Evolutionary conservation across 2,797 vertebrate species (phyloP), one percentile per base, ranked within the genome.

Genomic region (Perodicticus potto): DNA sequence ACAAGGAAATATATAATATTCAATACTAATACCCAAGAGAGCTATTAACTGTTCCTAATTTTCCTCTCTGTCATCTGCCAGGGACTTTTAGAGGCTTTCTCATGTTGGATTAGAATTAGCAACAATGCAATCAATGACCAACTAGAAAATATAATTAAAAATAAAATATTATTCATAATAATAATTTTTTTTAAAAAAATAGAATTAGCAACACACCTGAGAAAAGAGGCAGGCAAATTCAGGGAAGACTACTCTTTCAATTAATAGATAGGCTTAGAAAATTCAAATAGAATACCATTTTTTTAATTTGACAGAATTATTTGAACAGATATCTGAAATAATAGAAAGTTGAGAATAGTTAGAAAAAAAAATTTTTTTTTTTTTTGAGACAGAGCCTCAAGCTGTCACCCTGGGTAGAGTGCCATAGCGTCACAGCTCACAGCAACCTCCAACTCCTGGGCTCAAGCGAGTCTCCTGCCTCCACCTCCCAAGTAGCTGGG

Each of bases 241-340:
- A 1, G 23, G 13, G 73, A 65, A 78, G 34, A 45, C 13, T 25
- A 37, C 32, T 40, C 2, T 23, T 61, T 70, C 63, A 16, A 16
- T 59, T 7, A 34, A 13, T 0, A 2, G 23, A 2, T 0, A 5
- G 59, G 76, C 34, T n/a, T 63, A 63, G 17, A 27, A 89, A 86
- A 80, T 76, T 55, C 43, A 95, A 87, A 91, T 22, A 22, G 11
- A 61, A 37, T 13, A n/a, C 34, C 12, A 17, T 22, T 20, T 3
- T 20, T 55, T 20, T n/a, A 69, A 29, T 73, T 29, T 80, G 45
- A 61, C 29, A 59, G 59, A 57, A 45, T 55, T 49, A 45, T 53
- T 63, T 86, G 61, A 86, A 70, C 37, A 65, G 87, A 37, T 81
- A 25, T 81, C n/a, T 84, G 76, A 85, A 83, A 63, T 86, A 93